Percentiles rank a stretch among this genome's conserved stretches.
Evolutionary conservation across 1,140 invertebrate genomes (phyloP).

Genomic region (Oscheius sp.): DNA sequence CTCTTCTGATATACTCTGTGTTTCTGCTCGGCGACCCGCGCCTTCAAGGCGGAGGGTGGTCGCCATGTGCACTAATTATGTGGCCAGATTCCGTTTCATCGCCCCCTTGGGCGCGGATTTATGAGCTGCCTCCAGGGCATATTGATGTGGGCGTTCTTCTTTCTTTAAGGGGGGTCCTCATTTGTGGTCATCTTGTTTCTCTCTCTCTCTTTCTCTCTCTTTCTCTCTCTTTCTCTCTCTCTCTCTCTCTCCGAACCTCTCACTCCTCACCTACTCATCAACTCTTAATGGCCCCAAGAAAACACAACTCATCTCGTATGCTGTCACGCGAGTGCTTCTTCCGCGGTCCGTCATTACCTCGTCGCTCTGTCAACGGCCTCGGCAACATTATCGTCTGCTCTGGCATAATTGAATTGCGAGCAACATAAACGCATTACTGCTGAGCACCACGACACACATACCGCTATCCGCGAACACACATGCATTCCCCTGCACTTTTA

Average conservation of each 20-base stretch:
- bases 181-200: no score
- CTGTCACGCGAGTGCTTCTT: background rate
- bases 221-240: background rate
- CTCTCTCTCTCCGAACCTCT: background rate
- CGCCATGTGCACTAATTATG: background rate
- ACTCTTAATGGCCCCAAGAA: no score
- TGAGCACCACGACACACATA: background rate
- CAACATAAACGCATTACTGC: conserved; percentile 7
- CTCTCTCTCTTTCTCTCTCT: background rate
- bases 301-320: background rate
- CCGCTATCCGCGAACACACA: no score
- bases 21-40: no score
- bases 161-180: no score
- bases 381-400: conserved; percentile 11
- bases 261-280: background rate
- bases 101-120: conserved; percentile 6
- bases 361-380: conserved; percentile 13
- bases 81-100: conserved; percentile 3
- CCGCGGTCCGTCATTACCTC: background rate
- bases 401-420: background rate
- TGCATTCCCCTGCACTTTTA: no score
- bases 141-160: background rate
- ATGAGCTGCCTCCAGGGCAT: conserved; percentile 1
- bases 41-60: background rate
- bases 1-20: background rate